A percentile compares a stretch with the other conserved stretches of the same genome.
These are phyloP conservation scores for Patella caerulea DNA, from an alignment of 2,888 invertebrate species.

Conservation along the genomic window DNA sequence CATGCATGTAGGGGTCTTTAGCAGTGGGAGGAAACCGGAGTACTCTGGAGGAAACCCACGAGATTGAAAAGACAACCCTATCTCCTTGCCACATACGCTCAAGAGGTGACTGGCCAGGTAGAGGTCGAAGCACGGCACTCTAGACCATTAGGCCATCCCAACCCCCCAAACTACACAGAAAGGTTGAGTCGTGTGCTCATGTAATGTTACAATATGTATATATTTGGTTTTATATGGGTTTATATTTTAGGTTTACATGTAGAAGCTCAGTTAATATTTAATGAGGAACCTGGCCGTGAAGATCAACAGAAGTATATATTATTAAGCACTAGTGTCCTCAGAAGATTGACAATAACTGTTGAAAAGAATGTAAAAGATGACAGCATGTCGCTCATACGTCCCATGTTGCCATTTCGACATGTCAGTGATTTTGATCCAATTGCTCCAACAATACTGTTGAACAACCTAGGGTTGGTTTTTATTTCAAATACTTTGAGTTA, in stretches of 20 bases:
- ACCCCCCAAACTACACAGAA: no score
- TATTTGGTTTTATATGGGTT: slow-evolving; percentile 11
- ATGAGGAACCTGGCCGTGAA: slow-evolving; percentile 29
- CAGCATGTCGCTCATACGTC: slow-evolving; percentile 28
- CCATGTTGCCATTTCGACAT: slow-evolving; percentile 47
- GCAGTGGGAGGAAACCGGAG: no score
- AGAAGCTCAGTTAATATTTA: slow-evolving; percentile 53
- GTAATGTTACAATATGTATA: no score
- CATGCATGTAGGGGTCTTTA: no score
- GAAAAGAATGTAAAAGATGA: slow-evolving; percentile 28
- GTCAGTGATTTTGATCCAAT: slow-evolving; percentile 53
- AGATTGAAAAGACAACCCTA: no score
- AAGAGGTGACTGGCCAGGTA: no score
- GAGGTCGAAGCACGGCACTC: no score
- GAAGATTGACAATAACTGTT: slow-evolving; percentile 29
- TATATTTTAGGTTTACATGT: slow-evolving; percentile 38
- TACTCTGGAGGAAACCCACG: no score
- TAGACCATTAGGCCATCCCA: no score
- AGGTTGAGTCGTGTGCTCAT: no score
- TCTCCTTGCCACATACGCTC: no score
- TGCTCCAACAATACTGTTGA: slow-evolving; percentile 37
- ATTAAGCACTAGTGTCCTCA: slow-evolving; percentile 30
- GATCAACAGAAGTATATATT: slow-evolving; percentile 25
- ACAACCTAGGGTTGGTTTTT: slow-evolving; percentile 46
- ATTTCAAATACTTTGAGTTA: background rate